Evolutionary conservation across 2,888 invertebrate species (phyloP).

Genomic region (Ptilodon capucinus): DNA sequence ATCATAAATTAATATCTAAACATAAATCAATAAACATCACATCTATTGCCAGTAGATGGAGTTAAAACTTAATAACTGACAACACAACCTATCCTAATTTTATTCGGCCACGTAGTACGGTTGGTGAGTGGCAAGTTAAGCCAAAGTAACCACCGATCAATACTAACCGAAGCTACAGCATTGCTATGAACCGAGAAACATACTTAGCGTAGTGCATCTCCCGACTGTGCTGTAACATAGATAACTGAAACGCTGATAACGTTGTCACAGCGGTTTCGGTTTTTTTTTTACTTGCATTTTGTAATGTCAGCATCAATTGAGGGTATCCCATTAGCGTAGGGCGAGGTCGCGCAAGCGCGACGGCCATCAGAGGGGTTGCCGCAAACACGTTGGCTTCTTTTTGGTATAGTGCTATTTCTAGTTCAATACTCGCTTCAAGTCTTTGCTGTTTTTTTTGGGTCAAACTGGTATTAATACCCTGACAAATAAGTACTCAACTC

Average conservation of each 20-base stretch:
- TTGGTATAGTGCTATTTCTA: not conserved
- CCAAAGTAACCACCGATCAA: constrained; percentile 15
- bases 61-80: too few relatives aligned
- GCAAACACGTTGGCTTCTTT: not conserved
- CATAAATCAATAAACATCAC: too few relatives aligned
- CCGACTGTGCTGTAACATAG: not conserved
- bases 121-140: not conserved
- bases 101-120: too few relatives aligned
- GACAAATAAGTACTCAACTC: too few relatives aligned
- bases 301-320: constrained; percentile 57
- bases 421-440: not conserved
- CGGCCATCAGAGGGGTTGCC: not conserved
- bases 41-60: too few relatives aligned
- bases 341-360: constrained; percentile 45
- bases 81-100: too few relatives aligned
- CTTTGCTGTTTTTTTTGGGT: not conserved
- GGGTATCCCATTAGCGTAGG: constrained; percentile 32
- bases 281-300: not conserved
- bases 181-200: constrained; percentile 2
- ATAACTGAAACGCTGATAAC: not conserved
- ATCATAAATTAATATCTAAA: too few relatives aligned
- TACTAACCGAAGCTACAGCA: constrained; percentile 15
- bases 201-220: not conserved
- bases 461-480: not conserved
- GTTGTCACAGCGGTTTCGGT: too few relatives aligned